Base-by-base conservation (phyloP, 2,888 invertebrate genomes). In the Platynereis dumerilii region DNA sequence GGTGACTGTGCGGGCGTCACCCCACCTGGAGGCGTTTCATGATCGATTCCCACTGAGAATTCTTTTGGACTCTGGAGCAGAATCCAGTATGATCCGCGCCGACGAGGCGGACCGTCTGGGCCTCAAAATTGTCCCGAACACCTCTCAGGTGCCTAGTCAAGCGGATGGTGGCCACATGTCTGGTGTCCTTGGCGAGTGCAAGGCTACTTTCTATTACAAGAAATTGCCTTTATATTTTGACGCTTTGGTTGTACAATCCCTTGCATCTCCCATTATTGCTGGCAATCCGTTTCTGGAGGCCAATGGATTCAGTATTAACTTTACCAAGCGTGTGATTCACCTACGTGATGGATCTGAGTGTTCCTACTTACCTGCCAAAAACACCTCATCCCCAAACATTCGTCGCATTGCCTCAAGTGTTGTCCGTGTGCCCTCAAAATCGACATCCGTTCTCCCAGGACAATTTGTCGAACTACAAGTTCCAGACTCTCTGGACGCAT, bases 291-390 rank as follows among this genome's bases (percentile, higher is more conserved):
- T 73, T 39, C 72, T 75, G 68, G 60, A 58, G 27, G 15, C 10
- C 12, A 75, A 73, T 66, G 75, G 72, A 39, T 67, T 75, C 34
- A 22, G 65, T 2, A 55, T 73, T n/a, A 65, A 70, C 12, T 69
- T 70, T 3, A 64, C 69, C 17, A 69, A 64, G 44, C 65, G 64
- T 28, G 52, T 64, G 59, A 60, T 72, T 2, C 60, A 64, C 10
- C 34, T 62, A 17, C 17, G 61, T 24, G 53, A 64, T 53, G 55
- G 17, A 10, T 12, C 20, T 7, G 10, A 3, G 28, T 55, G 24
- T 26, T 26, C 22, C 5, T 34, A 34, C 5, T 5, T 55, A 24
- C 24, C 22, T 10, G 17, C 27, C 26, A 2, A 55, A 12, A 7
- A 7, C 55, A 26, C 17, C 24, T 22, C 12, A 7, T 27, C 10